These are phyloP conservation scores for Hycleus cichorii DNA, from an alignment of 1,140 invertebrate species.

Conservation along the genomic window DNA sequence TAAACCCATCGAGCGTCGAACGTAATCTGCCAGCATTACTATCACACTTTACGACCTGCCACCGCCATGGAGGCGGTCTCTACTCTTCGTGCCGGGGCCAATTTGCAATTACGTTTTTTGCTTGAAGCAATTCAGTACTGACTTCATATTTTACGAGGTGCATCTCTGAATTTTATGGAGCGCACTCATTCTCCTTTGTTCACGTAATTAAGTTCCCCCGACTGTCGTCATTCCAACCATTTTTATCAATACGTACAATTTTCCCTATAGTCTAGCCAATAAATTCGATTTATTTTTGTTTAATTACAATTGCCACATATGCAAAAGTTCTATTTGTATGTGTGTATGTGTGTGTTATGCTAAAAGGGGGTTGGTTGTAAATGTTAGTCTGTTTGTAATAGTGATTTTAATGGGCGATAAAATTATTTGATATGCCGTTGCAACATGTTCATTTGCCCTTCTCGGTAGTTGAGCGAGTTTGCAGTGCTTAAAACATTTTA, in stretches of 20 bases:
- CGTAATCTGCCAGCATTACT: constrained; percentile 27
- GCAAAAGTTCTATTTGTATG: no score
- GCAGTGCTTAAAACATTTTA: constrained; percentile 9
- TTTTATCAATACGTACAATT: no score
- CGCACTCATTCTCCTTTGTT: constrained; percentile 29
- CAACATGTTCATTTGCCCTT: constrained; percentile 1
- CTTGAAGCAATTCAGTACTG: constrained; percentile 24
- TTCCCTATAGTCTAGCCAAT: no score
- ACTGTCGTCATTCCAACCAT: no score
- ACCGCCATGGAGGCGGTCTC: constrained; percentile 18
- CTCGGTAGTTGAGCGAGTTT: background rate
- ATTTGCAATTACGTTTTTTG: constrained; percentile 32
- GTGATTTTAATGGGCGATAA: constrained; percentile 12
- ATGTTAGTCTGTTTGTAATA: background rate
- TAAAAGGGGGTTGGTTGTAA: no score
- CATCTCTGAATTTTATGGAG: constrained; percentile 32
- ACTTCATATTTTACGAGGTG: constrained; percentile 34
- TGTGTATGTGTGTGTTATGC: no score
- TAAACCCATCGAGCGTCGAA: constrained; percentile 24
- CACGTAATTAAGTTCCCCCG: constrained; percentile 31
- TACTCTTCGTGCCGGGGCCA: constrained; percentile 21
- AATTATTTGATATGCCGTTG: constrained; percentile 13
- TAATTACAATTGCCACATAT: no score
- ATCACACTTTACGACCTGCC: constrained; percentile 25
- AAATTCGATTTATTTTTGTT: no score